Evolutionary conservation across 92 coral and sea anemone genomes (phyloP), one percentile per base, ranked within the genome.

Genomic region (Porites divaricata): DNA sequence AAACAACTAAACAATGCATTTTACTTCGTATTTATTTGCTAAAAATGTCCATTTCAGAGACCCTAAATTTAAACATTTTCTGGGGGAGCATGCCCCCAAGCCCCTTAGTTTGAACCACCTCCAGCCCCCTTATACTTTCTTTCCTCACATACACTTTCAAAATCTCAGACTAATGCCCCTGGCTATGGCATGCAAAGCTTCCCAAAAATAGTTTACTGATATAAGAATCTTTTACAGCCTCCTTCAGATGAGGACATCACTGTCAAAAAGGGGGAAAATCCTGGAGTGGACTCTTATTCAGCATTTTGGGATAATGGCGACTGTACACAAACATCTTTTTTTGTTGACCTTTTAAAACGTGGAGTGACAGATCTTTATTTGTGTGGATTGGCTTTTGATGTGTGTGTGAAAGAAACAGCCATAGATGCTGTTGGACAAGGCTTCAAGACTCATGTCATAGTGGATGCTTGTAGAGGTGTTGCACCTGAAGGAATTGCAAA

Each of bases 331-430:
- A 89, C 96, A 0, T 86, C 92, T 2, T 72, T 96, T 56, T 96
- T 96, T 67, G 71, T 78, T 52, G 83, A 92, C 14, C 89, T 96
- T 14, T 77, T 92, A 61, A 75, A 75, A 22, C 87, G 66, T 48
- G 95, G 95, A 50, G 90, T 94, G 8, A 92, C 95, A 16, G 94
- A 96, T 67, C 89, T 94, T 54, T 96, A 84, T 63, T 12, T 94
- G 20, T 87, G 95, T 89, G 99, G 99, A 10, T 83, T 96, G 76
- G 99, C 99, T 25, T 85, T 96, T 22, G 99, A 96, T 74, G 83
- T 90, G 72, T 96, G 99, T 67, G 99, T 92, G 14, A 87, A 85
- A 72, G 84, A 84, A 57, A 83, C 99, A 24, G 93, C 96, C 11
- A 74, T 79, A 8, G 99, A 96, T 89, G 95, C 98, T 16, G 85